Evolutionary conservation across 2,797 vertebrate genomes (phyloP), one percentile per base, ranked within the genome.

Genomic region (Hydrocynus forskahlii): DNA sequence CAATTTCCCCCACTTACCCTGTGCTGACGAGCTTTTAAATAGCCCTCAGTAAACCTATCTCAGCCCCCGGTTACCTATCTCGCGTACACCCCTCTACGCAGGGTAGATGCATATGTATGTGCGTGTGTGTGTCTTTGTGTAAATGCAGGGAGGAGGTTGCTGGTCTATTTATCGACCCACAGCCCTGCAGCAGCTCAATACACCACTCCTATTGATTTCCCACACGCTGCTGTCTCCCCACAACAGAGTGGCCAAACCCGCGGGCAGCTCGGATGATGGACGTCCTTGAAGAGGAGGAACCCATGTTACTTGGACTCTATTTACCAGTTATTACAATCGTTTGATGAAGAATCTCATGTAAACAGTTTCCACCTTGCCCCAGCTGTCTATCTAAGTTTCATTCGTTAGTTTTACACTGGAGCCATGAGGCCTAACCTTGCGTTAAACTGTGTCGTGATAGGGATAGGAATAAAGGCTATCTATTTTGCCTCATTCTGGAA

Each of bases 181-280:
- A 38, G 75, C 62, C 80, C 76, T 83, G 72, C 77, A 83, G 85
- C 83, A 81, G 87, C 85, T 92, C 91, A 89, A 90, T 93, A 90
- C 87, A 80, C 90, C 87, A 89, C 69, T 75, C 78, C 80, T 83
- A 93, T 93, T 91, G 91, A 93, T 94, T 93, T 94, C 89, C 90
- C 86, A 88, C 89, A 68, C 29, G 1, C 69, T 62, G 83, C 89
- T 85, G 83, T 92, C 89, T 91, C 87, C 80, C 89, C 88, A 91
- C 90, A 91, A 91, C 90, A 87, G 87, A 89, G 84, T 77, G 54
- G n/a, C 83, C 59, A 43, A 82, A 70, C 76, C 79, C 88, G 69
- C 60, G 29, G 67, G 76, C 82, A 68, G 86, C 83, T 83, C 73
- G 68, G 60, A 57, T 55, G 13, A 81, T 78, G 68, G 81, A 85